Evolutionary conservation across 2,113 vertebrate genomes (phyloP).

Genomic region (Stigmatopora argus): DNA sequence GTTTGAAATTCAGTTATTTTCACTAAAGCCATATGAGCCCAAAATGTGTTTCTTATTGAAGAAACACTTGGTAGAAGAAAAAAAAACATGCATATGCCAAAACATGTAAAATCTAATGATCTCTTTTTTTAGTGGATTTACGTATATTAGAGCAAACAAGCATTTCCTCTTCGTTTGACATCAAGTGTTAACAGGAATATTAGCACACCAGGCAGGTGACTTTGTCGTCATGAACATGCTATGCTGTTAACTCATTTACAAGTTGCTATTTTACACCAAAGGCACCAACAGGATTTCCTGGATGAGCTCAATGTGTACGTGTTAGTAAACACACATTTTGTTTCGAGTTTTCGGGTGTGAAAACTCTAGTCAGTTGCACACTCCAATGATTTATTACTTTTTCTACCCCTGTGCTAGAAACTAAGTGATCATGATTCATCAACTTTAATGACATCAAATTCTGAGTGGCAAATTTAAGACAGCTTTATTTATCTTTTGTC

Average conservation of each 20-base stretch:
- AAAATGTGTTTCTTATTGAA: conserved; percentile 4
- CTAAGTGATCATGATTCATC: conserved; percentile 8
- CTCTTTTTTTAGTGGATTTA: conserved; percentile 6
- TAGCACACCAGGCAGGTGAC: conserved; percentile 6
- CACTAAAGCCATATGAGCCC: not conserved
- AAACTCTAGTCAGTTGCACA: not conserved
- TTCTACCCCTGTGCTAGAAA: too few relatives aligned
- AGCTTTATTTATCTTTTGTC: conserved; percentile 48
- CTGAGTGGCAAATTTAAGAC: conserved; percentile 56
- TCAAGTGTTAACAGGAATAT: conserved; percentile 15
- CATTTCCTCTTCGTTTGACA: conserved; percentile 14
- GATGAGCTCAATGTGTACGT: not conserved
- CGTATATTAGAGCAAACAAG: not conserved
- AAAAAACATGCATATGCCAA: not conserved
- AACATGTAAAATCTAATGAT: not conserved
- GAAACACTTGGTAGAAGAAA: not conserved
- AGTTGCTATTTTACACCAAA: conserved; percentile 12
- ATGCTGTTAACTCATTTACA: conserved; percentile 24
- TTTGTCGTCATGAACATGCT: conserved; percentile 14
- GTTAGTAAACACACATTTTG: not conserved
- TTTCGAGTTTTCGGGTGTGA: not conserved
- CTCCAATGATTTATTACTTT: not conserved
- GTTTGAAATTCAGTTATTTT: not conserved
- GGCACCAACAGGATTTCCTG: conserved; percentile 17
- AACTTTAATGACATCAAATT: not conserved